Conservation (phyloP, 2,888 invertebrate species). For the Camponotus fellah region DNA sequence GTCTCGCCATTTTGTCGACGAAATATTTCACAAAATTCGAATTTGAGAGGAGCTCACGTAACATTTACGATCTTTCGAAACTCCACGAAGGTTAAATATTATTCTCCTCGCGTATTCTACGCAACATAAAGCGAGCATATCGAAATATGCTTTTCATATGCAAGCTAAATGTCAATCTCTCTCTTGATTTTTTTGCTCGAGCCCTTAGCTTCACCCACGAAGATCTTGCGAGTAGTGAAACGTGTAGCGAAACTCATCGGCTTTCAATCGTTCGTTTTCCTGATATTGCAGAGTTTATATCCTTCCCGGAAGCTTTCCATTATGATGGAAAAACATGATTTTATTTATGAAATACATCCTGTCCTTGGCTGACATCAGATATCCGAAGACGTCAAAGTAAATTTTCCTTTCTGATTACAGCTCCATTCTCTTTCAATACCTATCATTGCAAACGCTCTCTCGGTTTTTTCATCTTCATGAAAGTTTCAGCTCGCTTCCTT, state of each 20-base stretch:
- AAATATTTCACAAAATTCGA: constrained; percentile 49
- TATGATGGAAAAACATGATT: constrained; percentile 30
- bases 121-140: constrained; percentile 17
- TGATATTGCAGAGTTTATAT: constrained; percentile 36
- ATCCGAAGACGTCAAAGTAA: constrained; percentile 38
- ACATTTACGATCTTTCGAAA: constrained; percentile 43
- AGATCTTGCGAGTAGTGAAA: constrained; percentile 7
- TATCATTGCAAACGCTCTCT: constrained; percentile 11
- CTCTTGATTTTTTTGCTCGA: constrained; percentile 22
- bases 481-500: constrained; percentile 20
- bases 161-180: constrained; percentile 44
- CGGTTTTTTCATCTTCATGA: constrained; percentile 21
- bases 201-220: background rate
- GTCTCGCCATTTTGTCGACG: constrained; percentile 29
- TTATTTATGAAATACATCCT: constrained; percentile 48
- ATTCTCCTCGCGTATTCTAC: constrained; percentile 43
- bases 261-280: constrained; percentile 37
- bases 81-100: constrained; percentile 44
- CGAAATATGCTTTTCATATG: constrained; percentile 48
- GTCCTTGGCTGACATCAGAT: constrained; percentile 13
- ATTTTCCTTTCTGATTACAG: constrained; percentile 47
- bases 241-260: constrained; percentile 38
- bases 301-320: constrained; percentile 38
- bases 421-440: constrained; percentile 22
- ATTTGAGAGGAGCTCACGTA: constrained; percentile 37